A percentile compares a stretch with the other conserved stretches of the same genome.
Conservation (phyloP, 2,113 vertebrate species). For the Promerops cafer region DNA sequence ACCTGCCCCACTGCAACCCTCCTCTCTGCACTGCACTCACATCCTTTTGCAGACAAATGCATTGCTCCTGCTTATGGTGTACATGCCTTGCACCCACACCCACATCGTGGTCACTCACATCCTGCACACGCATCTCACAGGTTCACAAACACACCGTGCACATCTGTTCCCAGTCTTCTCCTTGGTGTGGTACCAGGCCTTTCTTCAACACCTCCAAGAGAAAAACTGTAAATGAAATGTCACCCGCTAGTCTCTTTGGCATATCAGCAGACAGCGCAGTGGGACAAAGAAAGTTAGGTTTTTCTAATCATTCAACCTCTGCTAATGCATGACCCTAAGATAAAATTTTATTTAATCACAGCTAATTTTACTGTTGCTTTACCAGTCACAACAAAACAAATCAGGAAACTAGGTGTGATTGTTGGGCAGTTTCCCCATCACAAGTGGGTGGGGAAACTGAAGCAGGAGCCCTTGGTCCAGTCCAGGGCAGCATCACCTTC, state of each 20-base stretch:
- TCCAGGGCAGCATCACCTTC: background rate
- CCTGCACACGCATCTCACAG: background rate
- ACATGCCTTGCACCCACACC: background rate
- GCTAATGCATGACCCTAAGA: slow-evolving; percentile 36
- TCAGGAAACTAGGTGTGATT: background rate
- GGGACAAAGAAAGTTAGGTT: background rate
- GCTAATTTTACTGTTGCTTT: background rate
- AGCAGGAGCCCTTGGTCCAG: background rate
- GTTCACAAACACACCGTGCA: background rate
- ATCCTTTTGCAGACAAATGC: background rate
- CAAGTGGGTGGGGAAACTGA: background rate
- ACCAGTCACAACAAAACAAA: background rate
- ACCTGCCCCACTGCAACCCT: background rate
- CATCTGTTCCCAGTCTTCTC: background rate
- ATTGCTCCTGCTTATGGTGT: fast-evolving
- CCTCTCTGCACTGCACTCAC: background rate
- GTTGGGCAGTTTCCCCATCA: background rate
- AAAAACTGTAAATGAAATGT: slow-evolving; percentile 48
- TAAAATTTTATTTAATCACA: background rate
- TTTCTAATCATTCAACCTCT: slow-evolving; percentile 50
- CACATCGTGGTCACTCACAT: background rate
- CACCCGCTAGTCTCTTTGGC: background rate
- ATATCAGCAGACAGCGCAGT: background rate
- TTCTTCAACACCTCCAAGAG: slow-evolving; percentile 39
- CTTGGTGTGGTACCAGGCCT: background rate